These are phyloP conservation scores for Hydrophis major DNA, from an alignment of 2,797 vertebrate genomes.

Conservation along the genomic window DNA sequence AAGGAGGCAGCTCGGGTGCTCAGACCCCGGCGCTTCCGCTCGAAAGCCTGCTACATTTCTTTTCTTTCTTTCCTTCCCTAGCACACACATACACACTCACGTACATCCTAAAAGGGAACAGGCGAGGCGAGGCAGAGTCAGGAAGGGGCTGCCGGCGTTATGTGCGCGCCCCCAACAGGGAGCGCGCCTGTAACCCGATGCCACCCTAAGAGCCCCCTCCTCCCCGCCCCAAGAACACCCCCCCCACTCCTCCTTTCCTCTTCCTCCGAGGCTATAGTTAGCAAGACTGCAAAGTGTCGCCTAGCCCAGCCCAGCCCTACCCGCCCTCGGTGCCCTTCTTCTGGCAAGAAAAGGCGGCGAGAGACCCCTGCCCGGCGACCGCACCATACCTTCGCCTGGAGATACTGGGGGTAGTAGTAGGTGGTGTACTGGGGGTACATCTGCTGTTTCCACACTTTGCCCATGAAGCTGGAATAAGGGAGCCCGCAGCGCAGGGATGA, in stretches of 20 bases:
- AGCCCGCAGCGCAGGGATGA: conserved; percentile 73
- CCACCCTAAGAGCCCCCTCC: conserved; percentile 38
- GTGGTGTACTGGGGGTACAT: conserved; percentile 88
- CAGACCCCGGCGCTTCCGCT: conserved; percentile 12
- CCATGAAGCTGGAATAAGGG: conserved; percentile 80
- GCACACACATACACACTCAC: background rate
- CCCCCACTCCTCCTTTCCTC: conserved; percentile 39
- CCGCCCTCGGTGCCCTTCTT: conserved; percentile 10
- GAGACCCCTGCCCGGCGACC: background rate
- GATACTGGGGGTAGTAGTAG: conserved; percentile 86
- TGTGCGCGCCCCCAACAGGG: background rate
- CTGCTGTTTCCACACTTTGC: conserved; percentile 86
- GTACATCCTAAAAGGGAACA: background rate
- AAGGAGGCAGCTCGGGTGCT: conserved; percentile 16
- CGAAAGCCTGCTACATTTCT: conserved; percentile 6
- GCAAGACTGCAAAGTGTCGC: conserved; percentile 47
- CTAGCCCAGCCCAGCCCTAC: conserved; percentile 16
- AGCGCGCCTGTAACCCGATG: conserved; percentile 51
- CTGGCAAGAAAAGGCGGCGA: background rate
- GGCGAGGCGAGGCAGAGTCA: conserved; percentile 41
- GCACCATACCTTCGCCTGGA: conserved; percentile 79
- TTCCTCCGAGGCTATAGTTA: conserved; percentile 60
- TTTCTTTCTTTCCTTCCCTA: background rate
- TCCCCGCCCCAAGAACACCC: conserved; percentile 49
- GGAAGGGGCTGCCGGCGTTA: conserved; percentile 61